Evolutionary conservation across 2,888 invertebrate genomes (phyloP).

Genomic region (Sicus ferrugineus): DNA sequence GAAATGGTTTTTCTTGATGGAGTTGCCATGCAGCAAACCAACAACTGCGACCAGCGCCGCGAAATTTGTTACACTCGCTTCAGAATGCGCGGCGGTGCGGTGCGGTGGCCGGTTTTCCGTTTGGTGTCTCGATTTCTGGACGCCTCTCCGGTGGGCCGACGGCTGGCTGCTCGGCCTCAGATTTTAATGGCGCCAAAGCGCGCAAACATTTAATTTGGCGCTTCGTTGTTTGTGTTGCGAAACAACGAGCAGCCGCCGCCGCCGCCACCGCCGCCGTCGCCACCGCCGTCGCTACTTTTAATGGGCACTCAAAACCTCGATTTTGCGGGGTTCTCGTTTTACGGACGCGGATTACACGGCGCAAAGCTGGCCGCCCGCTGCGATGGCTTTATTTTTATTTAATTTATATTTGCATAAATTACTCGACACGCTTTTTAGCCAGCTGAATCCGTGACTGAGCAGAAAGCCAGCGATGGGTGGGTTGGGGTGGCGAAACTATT

Average conservation of each 20-base stretch:
- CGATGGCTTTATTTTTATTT: conserved; percentile 9
- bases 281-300: background rate
- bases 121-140: too few species aligned
- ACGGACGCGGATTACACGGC: too few species aligned
- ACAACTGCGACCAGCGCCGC: too few species aligned
- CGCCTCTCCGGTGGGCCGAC: too few species aligned
- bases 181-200: conserved; percentile 12
- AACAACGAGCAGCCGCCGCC: background rate
- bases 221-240: background rate
- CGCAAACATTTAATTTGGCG: background rate
- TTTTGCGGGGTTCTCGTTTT: conserved; percentile 6
- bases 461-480: too few species aligned
- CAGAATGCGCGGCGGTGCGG: too few species aligned
- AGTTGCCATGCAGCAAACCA: too few species aligned
- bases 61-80: background rate
- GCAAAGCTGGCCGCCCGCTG: background rate
- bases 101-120: too few species aligned
- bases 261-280: background rate
- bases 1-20: background rate
- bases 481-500: too few species aligned
- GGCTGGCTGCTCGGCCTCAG: background rate
- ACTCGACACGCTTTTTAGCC: too few species aligned
- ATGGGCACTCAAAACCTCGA: background rate
- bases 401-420: conserved; percentile 22
- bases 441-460: too few species aligned